Base-by-base conservation (phyloP, 2,888 invertebrate species). In the Ectemnius cavifrons region DNA sequence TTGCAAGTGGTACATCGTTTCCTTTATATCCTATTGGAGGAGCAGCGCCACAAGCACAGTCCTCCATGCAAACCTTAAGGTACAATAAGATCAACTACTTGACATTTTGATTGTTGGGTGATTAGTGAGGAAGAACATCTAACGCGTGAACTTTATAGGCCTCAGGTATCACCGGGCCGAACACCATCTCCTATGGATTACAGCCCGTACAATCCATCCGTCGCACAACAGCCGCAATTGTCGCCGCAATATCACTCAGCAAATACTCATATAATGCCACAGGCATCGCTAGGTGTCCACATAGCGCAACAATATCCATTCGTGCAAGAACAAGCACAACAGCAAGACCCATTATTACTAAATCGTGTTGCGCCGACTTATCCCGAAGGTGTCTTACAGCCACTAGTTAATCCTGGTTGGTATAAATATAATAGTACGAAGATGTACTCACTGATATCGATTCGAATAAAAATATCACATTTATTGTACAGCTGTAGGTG, bases 151-250 rank as follows among this genome's bases (percentile, higher is more conserved):
- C 56, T 71, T 73, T 71, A 11, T 66, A 89, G 89, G 59, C 79
- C 84, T 27, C 79, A 85, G 45, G 37, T 82, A 37, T 87, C 86
- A n/a, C 86, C 88, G 20, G 77, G 83, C 16, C 82, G 86, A 8
- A 86, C 86, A 27, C 84, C 85, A 16, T 88, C 88, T 2, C 89
- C 87, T 3, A 84, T 87, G 83, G 86, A 84, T 13, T 83, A 82
- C 63, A 72, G 37, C 79, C 49, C 81, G 3, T 88, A 85, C 71
- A 86, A 80, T 27, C 68, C 82, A 67, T 61, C 79, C 20, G 72
- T 84, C 45, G 60, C 80, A 46, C 86, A 52, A 52, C 52, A 86
- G 16, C 69, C 79, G 6, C 85, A 85, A 63, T 45, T 74, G 58
- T 70, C 77, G 6, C 75, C 75, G 16, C 80, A 78, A 11, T 84